Conservation (phyloP, 1,140 invertebrate genomes). For the Megathymus violae region DNA sequence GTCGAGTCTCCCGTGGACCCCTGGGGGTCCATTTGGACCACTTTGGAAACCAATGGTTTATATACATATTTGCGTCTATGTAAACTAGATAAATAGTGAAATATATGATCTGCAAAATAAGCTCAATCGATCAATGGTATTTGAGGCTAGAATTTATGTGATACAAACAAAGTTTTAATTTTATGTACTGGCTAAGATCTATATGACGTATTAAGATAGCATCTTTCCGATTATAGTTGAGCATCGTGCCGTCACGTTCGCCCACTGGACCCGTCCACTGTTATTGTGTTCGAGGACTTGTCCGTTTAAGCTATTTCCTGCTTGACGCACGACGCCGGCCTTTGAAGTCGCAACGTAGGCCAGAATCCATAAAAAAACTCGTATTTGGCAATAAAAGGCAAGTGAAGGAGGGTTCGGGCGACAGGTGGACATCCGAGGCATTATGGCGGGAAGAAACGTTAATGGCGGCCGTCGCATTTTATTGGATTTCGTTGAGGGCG, state of each 20-base stretch:
- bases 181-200: too few relatives aligned
- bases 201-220: too few relatives aligned
- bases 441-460: constrained; percentile 35
- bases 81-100: too few relatives aligned
- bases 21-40: too few relatives aligned
- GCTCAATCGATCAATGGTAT: too few relatives aligned
- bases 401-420: constrained; percentile 20
- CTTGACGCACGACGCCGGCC: background rate
- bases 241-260: background rate
- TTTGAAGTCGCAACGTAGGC: constrained; percentile 11
- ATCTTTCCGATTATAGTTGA: too few relatives aligned
- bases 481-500: constrained; percentile 30
- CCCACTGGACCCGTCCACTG: background rate
- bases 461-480: constrained; percentile 42
- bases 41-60: too few relatives aligned
- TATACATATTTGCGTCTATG: too few relatives aligned
- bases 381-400: constrained; percentile 21
- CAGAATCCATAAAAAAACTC: constrained; percentile 9
- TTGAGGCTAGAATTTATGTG: too few relatives aligned
- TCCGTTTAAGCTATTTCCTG: background rate
- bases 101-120: too few relatives aligned
- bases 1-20: too few relatives aligned
- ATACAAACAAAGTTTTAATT: too few relatives aligned
- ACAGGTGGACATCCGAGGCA: constrained; percentile 13
- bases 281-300: background rate